phyloP scores from a whole-genome alignment of 2,797 vertebrate genomes.

The Pangasius sanitwongsei region DNA sequence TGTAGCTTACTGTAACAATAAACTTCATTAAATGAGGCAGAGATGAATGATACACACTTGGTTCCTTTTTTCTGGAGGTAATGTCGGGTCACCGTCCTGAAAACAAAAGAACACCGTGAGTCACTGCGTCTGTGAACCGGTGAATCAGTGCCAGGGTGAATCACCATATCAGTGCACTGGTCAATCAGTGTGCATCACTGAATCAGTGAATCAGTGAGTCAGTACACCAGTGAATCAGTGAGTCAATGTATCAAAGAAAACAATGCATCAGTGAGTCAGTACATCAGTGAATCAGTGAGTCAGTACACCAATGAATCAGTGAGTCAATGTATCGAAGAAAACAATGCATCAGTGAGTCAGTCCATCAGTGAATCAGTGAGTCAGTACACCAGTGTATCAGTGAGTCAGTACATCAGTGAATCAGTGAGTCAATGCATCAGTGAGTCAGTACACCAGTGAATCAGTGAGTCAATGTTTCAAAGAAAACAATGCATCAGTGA shows the following conservation, averaged over 20 bases:
- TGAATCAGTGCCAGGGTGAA: neutral
- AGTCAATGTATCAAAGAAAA: neutral
- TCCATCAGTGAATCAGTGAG: neutral
- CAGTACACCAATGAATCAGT: neutral
- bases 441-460: neutral
- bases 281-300: neutral
- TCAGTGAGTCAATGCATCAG: neutral
- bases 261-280: neutral
- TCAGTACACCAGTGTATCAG: neutral
- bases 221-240: neutral
- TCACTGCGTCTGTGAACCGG: neutral
- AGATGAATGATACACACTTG: conserved; percentile 77
- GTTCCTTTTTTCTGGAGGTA: conserved; percentile 94
- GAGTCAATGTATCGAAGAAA: neutral
- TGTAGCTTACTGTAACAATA: neutral
- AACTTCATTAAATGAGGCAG: neutral
- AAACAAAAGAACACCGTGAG: conserved; percentile 42
- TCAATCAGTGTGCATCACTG: neutral
- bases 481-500: neutral
- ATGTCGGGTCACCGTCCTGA: conserved; percentile 91
- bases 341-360: too few relatives aligned
- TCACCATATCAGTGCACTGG: neutral
- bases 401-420: neutral
- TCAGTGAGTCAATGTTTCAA: too few relatives aligned
- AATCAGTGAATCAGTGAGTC: neutral